A percentile compares a stretch with the other conserved stretches of the same genome.
Evolutionary conservation across 2,113 vertebrate species (phyloP).

Genomic region (Strix uralensis): DNA sequence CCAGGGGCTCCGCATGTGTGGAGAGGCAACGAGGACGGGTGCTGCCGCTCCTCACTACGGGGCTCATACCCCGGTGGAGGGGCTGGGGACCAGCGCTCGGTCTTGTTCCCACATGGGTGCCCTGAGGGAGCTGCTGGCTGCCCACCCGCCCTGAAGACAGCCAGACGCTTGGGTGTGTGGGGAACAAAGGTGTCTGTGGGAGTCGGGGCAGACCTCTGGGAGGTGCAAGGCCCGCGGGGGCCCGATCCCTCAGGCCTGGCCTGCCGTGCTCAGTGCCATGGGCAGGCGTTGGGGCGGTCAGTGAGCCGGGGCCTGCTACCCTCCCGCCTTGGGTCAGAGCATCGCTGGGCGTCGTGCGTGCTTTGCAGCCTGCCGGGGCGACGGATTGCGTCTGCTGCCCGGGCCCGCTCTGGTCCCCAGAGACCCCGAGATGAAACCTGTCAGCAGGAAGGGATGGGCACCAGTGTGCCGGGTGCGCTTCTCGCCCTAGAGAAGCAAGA

Average conservation of each 20-base stretch:
- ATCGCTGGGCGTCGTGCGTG: rapidly evolving
- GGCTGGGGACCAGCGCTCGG: not conserved
- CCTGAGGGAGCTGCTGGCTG: rapidly evolving
- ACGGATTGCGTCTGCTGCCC: not conserved
- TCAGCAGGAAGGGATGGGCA: not conserved
- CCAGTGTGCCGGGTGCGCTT: not conserved
- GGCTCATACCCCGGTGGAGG: not conserved
- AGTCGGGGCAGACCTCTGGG: not conserved
- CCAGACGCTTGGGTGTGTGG: rapidly evolving
- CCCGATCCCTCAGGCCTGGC: too few relatives aligned
- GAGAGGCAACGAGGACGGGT: not conserved
- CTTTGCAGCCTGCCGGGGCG: not conserved
- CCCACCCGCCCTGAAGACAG: rapidly evolving
- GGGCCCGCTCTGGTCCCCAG: not conserved
- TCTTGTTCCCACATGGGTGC: not conserved
- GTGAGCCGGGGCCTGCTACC: too few relatives aligned
- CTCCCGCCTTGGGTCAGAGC: rapidly evolving
- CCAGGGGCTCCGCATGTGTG: not conserved
- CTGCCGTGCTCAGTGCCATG: rapidly evolving
- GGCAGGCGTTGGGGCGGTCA: not conserved
- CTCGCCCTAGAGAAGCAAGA: not conserved
- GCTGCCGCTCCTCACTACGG: rapidly evolving
- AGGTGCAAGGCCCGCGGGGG: not conserved
- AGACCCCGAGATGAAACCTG: not conserved
- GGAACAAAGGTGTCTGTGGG: not conserved